Evolutionary conservation across 2,888 invertebrate species (phyloP).

Genomic region (Ephialtes manifestator): DNA sequence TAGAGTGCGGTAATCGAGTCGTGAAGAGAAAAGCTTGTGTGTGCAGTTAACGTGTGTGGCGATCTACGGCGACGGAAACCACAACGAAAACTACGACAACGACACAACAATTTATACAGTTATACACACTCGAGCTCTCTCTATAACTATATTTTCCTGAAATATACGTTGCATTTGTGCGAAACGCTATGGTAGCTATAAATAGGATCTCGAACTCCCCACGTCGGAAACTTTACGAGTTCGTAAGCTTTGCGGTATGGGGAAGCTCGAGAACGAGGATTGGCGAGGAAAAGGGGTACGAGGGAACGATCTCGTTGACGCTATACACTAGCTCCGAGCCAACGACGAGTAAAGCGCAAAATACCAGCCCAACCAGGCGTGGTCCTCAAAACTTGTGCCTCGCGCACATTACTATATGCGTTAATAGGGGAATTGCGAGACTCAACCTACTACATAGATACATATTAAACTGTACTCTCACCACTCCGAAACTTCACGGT

Average conservation of each 20-base stretch:
- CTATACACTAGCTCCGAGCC: constrained; percentile 32
- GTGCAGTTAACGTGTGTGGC: constrained; percentile 4
- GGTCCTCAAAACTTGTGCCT: constrained; percentile 51
- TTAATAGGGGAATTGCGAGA: constrained; percentile 23
- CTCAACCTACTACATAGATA: neutral
- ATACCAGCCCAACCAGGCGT: neutral
- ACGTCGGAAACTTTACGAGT: constrained; percentile 62
- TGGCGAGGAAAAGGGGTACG: constrained; percentile 6
- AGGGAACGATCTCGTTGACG: constrained; percentile 64
- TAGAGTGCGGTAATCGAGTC: constrained; percentile 22
- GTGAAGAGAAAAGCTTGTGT: constrained; percentile 9
- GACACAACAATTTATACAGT: constrained; percentile 27
- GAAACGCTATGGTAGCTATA: constrained; percentile 57
- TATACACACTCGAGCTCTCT: neutral
- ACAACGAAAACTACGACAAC: constrained; percentile 26
- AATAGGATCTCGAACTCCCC: constrained; percentile 63
- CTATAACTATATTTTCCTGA: constrained; percentile 14
- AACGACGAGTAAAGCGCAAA: constrained; percentile 20
- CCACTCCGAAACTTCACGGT: constrained; percentile 18
- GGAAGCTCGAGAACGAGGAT: constrained; percentile 19
- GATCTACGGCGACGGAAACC: neutral
- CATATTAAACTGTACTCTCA: constrained; percentile 28
- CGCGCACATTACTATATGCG: constrained; percentile 22
- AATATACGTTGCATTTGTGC: constrained; percentile 21
- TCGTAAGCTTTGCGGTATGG: constrained; percentile 60